Base-by-base conservation (phyloP, 2,113 vertebrate species). In the Ceyx melanurus region DNA sequence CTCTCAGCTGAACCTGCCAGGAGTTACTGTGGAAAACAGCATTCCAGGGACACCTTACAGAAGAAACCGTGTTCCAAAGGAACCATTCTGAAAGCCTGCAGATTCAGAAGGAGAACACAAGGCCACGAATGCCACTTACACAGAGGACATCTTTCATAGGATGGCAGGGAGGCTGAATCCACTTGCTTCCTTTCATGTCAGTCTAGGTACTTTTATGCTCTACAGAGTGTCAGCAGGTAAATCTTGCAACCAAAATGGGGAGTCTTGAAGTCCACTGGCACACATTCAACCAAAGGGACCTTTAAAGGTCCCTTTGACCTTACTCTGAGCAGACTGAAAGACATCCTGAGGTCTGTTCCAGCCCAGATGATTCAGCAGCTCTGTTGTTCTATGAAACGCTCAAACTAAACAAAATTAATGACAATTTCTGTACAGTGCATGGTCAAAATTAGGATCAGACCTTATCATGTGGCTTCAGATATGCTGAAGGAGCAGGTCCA, bases 1-100 rank as follows among this genome's bases (percentile, higher is more conserved):
- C n/a, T 95, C 29, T 89, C 67, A 80, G 79, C 2, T 2, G 72
- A 93, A 88, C 53, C 60, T 91, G 51, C 57, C 43, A 83, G 90
- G 60, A 91, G 75, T 82, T 86, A 88, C 67, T 71, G 57, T 48
- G 40, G 71, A 82, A 91, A 95, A 93, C 31, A 91, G 56, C 66
- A 46, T 92, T 87, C 84, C 62, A 84, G 94, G 78, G 78, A 94
- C 67, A 57, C 8, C 64, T 90, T 70, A 58, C 4, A 80, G 86
- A 85, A 57, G 43, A 56, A 91, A 74, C 25, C 0, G 0, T 29
- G n/a, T 58, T 76, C 28, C 33, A 57, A 35, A 60, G 80, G 74
- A 91, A 75, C 20, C 0, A 0, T 77, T 91, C 48, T 25, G 78
- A 62, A 93, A 92, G 82, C 29, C 75, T 80, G 65, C 43, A 53